phyloP scores from a whole-genome alignment of 2,797 vertebrate genomes.

The Lagocephalus sceleratus region DNA sequence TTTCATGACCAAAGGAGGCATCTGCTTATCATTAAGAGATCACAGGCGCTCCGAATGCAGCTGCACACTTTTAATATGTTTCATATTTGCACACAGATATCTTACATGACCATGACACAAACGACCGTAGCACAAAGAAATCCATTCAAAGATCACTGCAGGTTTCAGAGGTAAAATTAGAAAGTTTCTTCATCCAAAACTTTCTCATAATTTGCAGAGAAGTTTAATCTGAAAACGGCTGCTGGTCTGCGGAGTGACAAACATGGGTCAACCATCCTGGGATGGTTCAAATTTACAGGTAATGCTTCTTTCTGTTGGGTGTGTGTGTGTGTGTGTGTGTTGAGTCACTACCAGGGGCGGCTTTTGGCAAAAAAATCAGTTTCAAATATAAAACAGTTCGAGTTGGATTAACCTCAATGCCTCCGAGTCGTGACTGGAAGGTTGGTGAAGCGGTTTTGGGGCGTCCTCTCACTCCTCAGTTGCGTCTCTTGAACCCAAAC shows the following conservation, averaged over 20 bases:
- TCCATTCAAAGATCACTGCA: slow-evolving; percentile 8
- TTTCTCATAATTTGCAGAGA: slow-evolving; percentile 2
- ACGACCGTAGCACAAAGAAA: slow-evolving; percentile 21
- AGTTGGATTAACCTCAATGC: too few relatives aligned
- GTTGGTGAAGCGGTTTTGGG: background rate
- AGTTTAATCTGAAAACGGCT: background rate
- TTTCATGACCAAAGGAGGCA: background rate
- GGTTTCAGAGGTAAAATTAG: background rate
- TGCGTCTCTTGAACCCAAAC: background rate
- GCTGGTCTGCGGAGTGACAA: background rate
- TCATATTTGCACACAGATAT: slow-evolving; percentile 44
- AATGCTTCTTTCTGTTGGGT: too few relatives aligned
- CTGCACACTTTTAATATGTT: slow-evolving; percentile 53
- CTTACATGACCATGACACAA: slow-evolving; percentile 19
- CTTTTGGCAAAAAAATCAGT: background rate
- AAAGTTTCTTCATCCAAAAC: slow-evolving; percentile 2
- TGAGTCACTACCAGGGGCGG: background rate
- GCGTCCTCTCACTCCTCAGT: background rate
- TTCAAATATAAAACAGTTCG: background rate
- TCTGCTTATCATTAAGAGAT: background rate
- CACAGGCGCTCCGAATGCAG: slow-evolving; percentile 9
- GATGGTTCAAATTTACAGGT: background rate
- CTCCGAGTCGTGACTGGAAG: background rate
- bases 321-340: background rate
- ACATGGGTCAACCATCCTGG: background rate